Conservation (phyloP, 2,797 vertebrate species). For the Vultur gryphus region DNA sequence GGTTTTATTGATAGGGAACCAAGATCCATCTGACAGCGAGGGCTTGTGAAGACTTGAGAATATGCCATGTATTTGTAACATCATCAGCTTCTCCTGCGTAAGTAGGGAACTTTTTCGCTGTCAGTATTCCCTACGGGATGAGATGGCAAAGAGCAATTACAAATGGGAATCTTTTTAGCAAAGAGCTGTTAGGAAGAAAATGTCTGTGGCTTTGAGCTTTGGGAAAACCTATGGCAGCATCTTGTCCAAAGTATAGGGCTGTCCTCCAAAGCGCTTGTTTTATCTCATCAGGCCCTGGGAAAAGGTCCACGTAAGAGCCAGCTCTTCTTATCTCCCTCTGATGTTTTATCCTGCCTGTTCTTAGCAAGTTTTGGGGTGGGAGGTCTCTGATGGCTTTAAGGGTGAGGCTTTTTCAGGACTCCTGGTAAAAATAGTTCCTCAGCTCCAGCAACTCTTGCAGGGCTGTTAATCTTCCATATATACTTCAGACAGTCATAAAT, state of each 20-base stretch:
- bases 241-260: neutral
- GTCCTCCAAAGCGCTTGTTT: neutral
- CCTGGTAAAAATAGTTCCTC: neutral
- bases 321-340: neutral
- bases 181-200: neutral
- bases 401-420: neutral
- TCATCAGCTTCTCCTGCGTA: neutral
- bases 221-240: neutral
- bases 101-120: neutral
- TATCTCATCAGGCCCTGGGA: neutral
- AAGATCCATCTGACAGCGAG: neutral
- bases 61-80: neutral
- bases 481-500: neutral
- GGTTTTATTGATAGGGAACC: neutral
- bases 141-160: neutral
- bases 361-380: neutral
- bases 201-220: neutral
- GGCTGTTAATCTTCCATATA: neutral
- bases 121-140: neutral
- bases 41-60: neutral
- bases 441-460: neutral
- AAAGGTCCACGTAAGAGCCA: neutral
- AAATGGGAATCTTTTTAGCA: neutral
- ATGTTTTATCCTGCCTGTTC: neutral
- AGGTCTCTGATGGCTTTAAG: neutral